These are phyloP conservation scores for Bradypus variegatus DNA, from an alignment of 2,797 vertebrate species.

Conservation along the genomic window DNA sequence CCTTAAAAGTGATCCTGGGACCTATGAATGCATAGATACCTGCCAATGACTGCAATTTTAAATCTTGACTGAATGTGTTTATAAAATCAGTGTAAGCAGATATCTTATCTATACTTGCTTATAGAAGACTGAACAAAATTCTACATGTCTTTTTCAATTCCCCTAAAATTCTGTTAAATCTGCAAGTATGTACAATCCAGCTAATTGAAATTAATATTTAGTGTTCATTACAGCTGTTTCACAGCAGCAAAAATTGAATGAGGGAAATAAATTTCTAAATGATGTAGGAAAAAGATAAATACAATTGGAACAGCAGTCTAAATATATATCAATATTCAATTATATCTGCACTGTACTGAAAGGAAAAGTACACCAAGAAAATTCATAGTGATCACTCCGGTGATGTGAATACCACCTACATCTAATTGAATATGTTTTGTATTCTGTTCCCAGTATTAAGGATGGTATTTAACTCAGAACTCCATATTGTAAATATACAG, in stretches of 20 bases:
- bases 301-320: constrained; percentile 86
- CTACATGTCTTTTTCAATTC: constrained; percentile 82
- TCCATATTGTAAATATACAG: constrained; percentile 88
- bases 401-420: constrained; percentile 74
- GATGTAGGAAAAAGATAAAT: constrained; percentile 78
- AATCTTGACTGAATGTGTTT: constrained; percentile 83
- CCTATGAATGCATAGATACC: constrained; percentile 89
- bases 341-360: constrained; percentile 85
- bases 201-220: constrained; percentile 91
- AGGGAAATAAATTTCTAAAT: constrained; percentile 76
- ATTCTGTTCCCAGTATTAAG: constrained; percentile 82
- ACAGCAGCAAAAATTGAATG: constrained; percentile 83
- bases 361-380: constrained; percentile 73
- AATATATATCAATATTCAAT: constrained; percentile 88
- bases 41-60: constrained; percentile 90
- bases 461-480: constrained; percentile 75
- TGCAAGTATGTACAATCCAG: constrained; percentile 95
- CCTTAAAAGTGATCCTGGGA: constrained; percentile 87
- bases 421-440: constrained; percentile 75
- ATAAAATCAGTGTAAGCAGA: constrained; percentile 81
- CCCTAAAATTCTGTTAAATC: constrained; percentile 75
- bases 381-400: constrained; percentile 69
- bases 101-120: constrained; percentile 84
- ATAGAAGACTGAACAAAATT: constrained; percentile 77
- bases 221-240: constrained; percentile 89